Base-by-base conservation (phyloP, 1,140 invertebrate species). In the Homarus americanus region DNA sequence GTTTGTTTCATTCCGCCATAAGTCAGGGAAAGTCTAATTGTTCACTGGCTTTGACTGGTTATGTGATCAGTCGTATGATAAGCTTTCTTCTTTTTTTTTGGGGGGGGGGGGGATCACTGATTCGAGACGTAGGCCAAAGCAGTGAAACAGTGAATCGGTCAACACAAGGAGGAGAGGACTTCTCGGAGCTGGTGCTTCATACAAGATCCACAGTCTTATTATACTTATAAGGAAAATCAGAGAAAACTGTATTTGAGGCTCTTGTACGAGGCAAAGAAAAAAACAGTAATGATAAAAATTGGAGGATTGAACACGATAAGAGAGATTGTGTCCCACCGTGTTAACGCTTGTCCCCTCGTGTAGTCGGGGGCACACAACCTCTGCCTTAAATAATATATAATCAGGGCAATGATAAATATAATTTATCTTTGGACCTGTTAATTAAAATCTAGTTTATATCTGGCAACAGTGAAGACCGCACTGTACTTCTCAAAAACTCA, bases 241-340 rank as follows among this genome's bases (percentile, higher is more conserved):
- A 24, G 24, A 24, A 69, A 69, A 32, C n/a, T 32, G n/a, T 12
- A 69, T 69, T 28, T 24, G 63, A 63, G 63, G 63, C 32, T 69
- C 63, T 32, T 69, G 63, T 69, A 69, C 63, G 28, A 69, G 28
- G 63, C 63, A 32, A 69, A 32, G 24, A 58, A 24, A 58, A 58
- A 15, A 58, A n/a, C 12, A 4, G 53, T 4, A 58, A 28, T 69
- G 3, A 7, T 69, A 34, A 69, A 32, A 69, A 69, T 69, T 32
- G 28, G n/a, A 69, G 63, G 63, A 69, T 32, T 69, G 63, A 69
- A 69, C 63, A 69, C 63, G 28, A 69, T 69, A 24, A 32, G n/a
- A 28, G 32, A 69, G n/a, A 28, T 69, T 69, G 9, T 69, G 9
- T 5, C 32, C n/a, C 63, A 4, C n/a, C 3, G 5, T 12, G 1